These are phyloP conservation scores for Hylyphantes graminicola DNA, from an alignment of 1,140 invertebrate genomes.

Conservation along the genomic window DNA sequence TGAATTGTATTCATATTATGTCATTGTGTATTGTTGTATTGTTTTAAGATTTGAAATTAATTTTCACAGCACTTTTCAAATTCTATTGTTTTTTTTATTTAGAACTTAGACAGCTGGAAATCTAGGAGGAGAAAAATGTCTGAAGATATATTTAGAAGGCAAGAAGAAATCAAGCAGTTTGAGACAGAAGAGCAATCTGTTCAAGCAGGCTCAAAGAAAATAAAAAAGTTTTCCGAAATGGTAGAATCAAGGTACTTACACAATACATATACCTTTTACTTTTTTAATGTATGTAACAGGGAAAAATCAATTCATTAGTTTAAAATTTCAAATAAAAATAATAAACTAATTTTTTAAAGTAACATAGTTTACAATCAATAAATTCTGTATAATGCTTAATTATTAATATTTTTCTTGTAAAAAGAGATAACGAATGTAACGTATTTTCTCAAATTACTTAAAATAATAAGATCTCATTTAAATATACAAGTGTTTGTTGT, in stretches of 20 bases:
- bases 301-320: not conserved
- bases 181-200: conserved; percentile 69
- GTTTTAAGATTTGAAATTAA: not conserved
- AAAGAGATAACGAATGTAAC: too few relatives aligned
- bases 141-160: conserved; percentile 88
- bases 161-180: conserved; percentile 87
- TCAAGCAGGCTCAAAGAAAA: conserved; percentile 67
- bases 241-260: conserved; percentile 73
- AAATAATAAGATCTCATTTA: too few relatives aligned
- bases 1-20: not conserved
- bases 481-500: too few relatives aligned
- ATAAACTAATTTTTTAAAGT: too few relatives aligned
- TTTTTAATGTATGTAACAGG: too few relatives aligned
- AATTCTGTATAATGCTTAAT: too few relatives aligned
- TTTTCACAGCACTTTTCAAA: not conserved
- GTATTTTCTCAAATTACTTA: too few relatives aligned
- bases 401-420: too few relatives aligned
- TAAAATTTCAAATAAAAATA: too few relatives aligned
- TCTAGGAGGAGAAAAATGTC: conserved; percentile 87
- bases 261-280: too few relatives aligned
- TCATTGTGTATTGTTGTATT: not conserved
- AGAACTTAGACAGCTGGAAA: conserved; percentile 95
- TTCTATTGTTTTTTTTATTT: conserved; percentile 59
- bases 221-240: conserved; percentile 93
- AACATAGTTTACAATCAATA: too few relatives aligned